Base-by-base conservation (phyloP, 2,888 invertebrate species). In the Didymodactylos carnosus region DNA sequence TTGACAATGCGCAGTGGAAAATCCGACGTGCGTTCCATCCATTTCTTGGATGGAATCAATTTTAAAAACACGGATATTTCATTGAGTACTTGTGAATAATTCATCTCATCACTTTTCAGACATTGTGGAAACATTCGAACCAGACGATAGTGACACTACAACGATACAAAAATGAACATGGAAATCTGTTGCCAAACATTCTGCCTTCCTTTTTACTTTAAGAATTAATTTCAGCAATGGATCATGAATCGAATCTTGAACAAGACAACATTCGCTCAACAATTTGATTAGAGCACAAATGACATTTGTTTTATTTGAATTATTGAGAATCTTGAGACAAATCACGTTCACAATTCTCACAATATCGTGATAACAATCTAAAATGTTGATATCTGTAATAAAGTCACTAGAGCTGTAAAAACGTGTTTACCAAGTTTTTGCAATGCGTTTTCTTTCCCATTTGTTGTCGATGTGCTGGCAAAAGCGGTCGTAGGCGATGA, bases 21-120 rank as follows among this genome's bases (percentile, higher is more conserved):
- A 46, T 74, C 74, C 6, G 53, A 35, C 6, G 29, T 62, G 43
- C 43, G 41, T 29, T n/a, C 35, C 23, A 43, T 35, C 74, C 74
- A 74, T 40, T 43, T 43, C 19, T 62, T 71, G 7, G 74, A 72
- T 43, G 74, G 74, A 62, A 71, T 40, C 40, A 53, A 27, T 62
- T 71, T 74, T 11, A 74, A 71, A 43, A 74, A 74, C 16, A 53
- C 51, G 25, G 71, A 62, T 41, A 74, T 74, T 71, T 74, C 74
- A 71, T 71, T 71, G 53, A 74, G 46, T 51, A 74, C 53, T 46
- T 71, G 62, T 43, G 71, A 53, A 25, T 62, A 16, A 39, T 74
- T 71, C 2, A 74, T 74, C 43, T 74, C 62, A 70, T 46, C 39
- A 23, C 70, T 70, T 69, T 73, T 73, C 16, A 73, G 25, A 39